Evolutionary conservation across 2,888 invertebrate species (phyloP), one percentile per base, ranked within the genome.

Genomic region (Mythimna impura): DNA sequence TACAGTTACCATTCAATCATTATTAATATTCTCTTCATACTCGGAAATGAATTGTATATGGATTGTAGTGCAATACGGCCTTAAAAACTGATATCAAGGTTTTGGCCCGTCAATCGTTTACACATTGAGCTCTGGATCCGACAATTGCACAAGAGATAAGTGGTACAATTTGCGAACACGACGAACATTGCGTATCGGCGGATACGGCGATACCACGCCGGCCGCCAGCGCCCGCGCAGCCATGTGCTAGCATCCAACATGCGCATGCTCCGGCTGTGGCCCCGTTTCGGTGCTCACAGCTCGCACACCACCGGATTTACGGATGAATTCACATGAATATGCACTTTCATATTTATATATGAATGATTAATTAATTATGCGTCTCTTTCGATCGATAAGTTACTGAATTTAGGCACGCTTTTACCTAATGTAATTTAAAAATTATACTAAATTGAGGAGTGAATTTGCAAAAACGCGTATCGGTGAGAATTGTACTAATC

Each of bases 281-380:
- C 94, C 89, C 92, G 91, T 90, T 94, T 91, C 87, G 85, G 89
- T 88, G 71, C 50, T 72, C 55, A 57, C 64, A 88, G 61, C 65
- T 75, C 68, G 54, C 72, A 88, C 85, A 84, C 85, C 88, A 88
- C 91, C 77, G 92, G 91, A 93, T 92, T 91, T 91, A 90, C 89
- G 91, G 90, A 91, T 91, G 91, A 93, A 87, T 91, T 87, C 85
- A 78, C 88, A 82, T 83, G 80, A 85, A 89, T 82, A 86, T 82
- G 80, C 84, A 83, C 84, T 86, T 87, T 84, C 84, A 76, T 78
- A 85, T 81, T 75, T 80, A 68, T 77, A 69, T 73, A 68, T 78
- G 52, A 73, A 76, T 76, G 60, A 40, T 76, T 30, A 61, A 76
- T 83, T 74, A 52, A 71, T 67, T 61, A 69, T 58, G 25, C 22